These are phyloP conservation scores for Drosophila ezoana DNA, from an alignment of 2,888 invertebrate genomes.

Conservation along the genomic window DNA sequence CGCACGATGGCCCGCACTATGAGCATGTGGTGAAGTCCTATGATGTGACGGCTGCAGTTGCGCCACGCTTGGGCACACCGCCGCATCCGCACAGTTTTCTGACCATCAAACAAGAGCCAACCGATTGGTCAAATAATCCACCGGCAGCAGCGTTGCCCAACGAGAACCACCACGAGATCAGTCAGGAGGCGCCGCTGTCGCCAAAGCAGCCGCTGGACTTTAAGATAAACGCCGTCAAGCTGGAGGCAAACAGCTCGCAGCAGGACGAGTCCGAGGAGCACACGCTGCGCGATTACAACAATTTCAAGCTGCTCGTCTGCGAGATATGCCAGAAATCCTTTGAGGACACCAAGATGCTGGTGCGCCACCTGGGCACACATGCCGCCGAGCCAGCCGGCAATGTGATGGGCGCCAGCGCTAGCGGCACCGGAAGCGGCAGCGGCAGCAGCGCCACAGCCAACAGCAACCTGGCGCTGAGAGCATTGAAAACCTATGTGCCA, in stretches of 20 bases:
- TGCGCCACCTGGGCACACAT: conserved; percentile 92
- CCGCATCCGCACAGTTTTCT: conserved; percentile 76
- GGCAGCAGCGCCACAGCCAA: conserved; percentile 43
- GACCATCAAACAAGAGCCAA: conserved; percentile 87
- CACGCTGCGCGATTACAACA: conserved; percentile 82
- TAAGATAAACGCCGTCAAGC: conserved; percentile 73
- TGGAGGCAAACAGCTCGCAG: conserved; percentile 64
- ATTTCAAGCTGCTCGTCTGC: conserved; percentile 92
- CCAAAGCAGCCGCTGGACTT: conserved; percentile 81
- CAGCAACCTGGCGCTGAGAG: conserved; percentile 58
- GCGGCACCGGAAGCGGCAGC: conserved; percentile 33
- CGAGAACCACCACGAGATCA: conserved; percentile 55
- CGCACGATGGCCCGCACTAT: conserved; percentile 64
- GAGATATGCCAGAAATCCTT: conserved; percentile 94
- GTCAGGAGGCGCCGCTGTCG: conserved; percentile 51
- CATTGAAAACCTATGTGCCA: conserved; percentile 82
- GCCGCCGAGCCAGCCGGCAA: conserved; percentile 85
- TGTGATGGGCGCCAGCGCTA: conserved; percentile 36
- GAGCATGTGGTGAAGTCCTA: conserved; percentile 67
- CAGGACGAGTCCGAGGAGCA: conserved; percentile 70
- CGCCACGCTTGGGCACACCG: conserved; percentile 58
- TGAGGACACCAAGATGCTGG: conserved; percentile 92
- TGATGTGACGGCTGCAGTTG: conserved; percentile 34
- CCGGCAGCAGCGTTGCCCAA: conserved; percentile 35
- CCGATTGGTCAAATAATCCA: conserved; percentile 87